Evolutionary conservation across 2,888 invertebrate species (phyloP), one percentile per base, ranked within the genome.

Genomic region (Lasioglossum vierecki): DNA sequence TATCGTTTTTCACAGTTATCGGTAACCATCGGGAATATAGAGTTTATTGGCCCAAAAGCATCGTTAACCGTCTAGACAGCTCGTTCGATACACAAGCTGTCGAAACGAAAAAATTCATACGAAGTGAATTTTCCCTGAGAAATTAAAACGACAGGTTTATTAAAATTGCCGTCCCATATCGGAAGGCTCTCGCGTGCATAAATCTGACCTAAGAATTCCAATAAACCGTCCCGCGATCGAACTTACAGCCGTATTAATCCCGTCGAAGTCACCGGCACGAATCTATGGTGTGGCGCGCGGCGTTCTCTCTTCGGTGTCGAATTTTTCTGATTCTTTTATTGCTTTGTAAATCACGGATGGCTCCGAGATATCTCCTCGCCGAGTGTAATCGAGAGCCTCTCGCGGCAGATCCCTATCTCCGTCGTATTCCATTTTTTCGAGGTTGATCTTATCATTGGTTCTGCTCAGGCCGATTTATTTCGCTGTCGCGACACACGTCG

Each of bases 381-480:
- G 11, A 15, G 30, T 30, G 35, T 70, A 70, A 82, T 75, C 80
- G 71, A 71, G 60, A 57, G 53, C 2, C 53, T 53, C 60, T 83
- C 41, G 18, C 8, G 26, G 60, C 8, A 70, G 70, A 80, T 73
- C 22, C 53, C 35, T 81, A 76, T 76, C 72, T 9, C 11, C 26
- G 26, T 22, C 30, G 35, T 57, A 73, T 76, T 76, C 83, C 72
- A 83, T 82, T 77, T 76, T 60, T 68, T 82, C 68, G 26, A 49
- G 44, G 68, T 73, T 72, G 73, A 83, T 82, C 68, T 82, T 74
- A 82, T 83, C 83, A 39, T 63, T 39, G 70, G 30, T 46, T 76
- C 71, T 53, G 57, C 35, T 26, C 22, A 22, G 15, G 39, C 13
- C 26, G 75, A 81, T 83, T 83, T 81, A 81, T 81, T 72, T 46